These are phyloP conservation scores for Oligia fasciuncula DNA, from an alignment of 2,888 invertebrate genomes.

Conservation along the genomic window DNA sequence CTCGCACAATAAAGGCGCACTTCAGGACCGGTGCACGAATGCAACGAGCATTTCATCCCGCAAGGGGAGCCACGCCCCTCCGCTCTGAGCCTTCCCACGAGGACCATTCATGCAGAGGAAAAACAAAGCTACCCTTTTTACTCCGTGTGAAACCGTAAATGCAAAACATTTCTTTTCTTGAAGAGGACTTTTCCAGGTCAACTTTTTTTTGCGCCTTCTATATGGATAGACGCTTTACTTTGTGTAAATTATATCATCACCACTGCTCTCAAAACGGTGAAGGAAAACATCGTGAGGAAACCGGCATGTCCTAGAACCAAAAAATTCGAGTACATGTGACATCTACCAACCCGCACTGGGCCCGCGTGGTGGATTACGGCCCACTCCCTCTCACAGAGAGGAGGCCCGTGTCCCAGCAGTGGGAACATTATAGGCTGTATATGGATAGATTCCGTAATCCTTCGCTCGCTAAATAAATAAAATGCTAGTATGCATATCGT, in stretches of 20 bases:
- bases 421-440: too few species aligned
- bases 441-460: neutral
- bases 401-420: too few species aligned
- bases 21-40: conserved; percentile 70
- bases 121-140: conserved; percentile 70
- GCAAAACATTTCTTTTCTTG: conserved; percentile 61
- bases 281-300: too few species aligned
- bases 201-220: conserved; percentile 7
- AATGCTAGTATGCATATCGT: neutral
- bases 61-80: conserved; percentile 56
- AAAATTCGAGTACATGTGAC: too few species aligned
- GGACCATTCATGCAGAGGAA: conserved; percentile 71
- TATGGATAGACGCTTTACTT: too few species aligned
- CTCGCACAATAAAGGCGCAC: conserved; percentile 66
- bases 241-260: too few species aligned
- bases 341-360: too few species aligned
- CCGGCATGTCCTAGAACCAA: too few species aligned
- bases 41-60: conserved; percentile 71
- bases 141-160: conserved; percentile 68
- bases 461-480: conserved; percentile 12
- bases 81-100: conserved; percentile 63
- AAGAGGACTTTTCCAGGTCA: conserved; percentile 54
- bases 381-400: too few species aligned
- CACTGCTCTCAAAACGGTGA: too few species aligned
- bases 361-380: too few species aligned